Evolutionary conservation across 2,888 invertebrate species (phyloP).

Genomic region (Dryobota labecula): DNA sequence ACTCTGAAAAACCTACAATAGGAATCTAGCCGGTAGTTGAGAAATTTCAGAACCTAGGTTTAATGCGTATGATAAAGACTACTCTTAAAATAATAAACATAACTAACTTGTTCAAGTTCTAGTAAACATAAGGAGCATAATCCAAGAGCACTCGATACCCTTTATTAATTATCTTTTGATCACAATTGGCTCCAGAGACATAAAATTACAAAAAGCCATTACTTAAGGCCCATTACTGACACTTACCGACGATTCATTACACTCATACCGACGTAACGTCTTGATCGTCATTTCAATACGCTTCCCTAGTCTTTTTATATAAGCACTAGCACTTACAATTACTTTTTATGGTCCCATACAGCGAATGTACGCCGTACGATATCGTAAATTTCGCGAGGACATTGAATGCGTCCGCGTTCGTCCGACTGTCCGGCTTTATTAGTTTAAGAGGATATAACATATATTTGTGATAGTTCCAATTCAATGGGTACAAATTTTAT

Average conservation of each 20-base stretch:
- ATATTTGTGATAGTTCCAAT: conserved; percentile 68
- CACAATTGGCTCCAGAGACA: conserved; percentile 25
- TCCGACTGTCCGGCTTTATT: conserved; percentile 70
- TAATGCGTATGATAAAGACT: background rate
- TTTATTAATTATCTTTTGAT: conserved; percentile 29
- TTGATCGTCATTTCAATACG: conserved; percentile 67
- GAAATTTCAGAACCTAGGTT: background rate
- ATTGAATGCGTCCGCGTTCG: conserved; percentile 71
- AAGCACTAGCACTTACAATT: conserved; percentile 66
- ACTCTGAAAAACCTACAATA: background rate
- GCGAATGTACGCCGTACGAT: conserved; percentile 67
- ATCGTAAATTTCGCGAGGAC: conserved; percentile 73
- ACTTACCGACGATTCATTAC: conserved; percentile 50
- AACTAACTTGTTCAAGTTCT: background rate
- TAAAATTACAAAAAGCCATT: conserved; percentile 52
- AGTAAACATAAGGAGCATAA: conserved; percentile 1
- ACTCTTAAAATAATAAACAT: background rate
- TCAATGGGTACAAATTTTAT: conserved; percentile 71
- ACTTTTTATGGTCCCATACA: conserved; percentile 73
- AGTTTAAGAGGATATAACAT: conserved; percentile 67
- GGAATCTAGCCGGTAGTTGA: background rate
- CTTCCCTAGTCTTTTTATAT: conserved; percentile 65
- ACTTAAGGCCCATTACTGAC: conserved; percentile 54
- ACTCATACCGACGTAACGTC: conserved; percentile 60
- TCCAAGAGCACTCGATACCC: background rate